Evolutionary conservation across 37 sponge, comb jelly and placozoan genomes (phyloP), one percentile per base, ranked within the genome.

Genomic region (Lycopodina hypogea): DNA sequence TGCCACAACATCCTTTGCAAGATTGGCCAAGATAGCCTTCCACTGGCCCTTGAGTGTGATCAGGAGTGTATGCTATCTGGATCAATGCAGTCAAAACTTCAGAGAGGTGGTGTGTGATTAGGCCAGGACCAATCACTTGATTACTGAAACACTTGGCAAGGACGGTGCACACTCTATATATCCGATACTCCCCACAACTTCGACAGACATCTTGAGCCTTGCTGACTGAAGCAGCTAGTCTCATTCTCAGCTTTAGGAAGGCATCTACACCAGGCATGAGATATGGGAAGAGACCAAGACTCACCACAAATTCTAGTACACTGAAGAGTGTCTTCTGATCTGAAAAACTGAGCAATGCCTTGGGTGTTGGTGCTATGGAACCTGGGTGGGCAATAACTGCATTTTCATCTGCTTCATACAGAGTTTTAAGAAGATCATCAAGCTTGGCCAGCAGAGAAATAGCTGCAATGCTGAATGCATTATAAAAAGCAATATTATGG

Each of bases 231-330:
- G 35, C 75, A 22, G 45, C 66, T 42, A 60, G 73, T 23, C 32
- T 67, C 39, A 83, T 55, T 55, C 68, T 74, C 65, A 78, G 42
- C 36, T 73, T 24, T 37, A 92, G 61, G 15, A 85, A 72, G 22
- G 21, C 36, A n/a, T 74, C 88, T 33, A 87, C 82, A 1, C 89
- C 86, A 33, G 81, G 71, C 38, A 75, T 23, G 18, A 94, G 86
- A 55, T 79, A 85, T 41, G 93, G 93, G 48, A 63, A 77, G 29
- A 88, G 34, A 8, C 95, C 95, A 30, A 94, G 83, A 7, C 39
- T 63, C 26, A 88, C 83, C 48, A 85, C 39, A 45, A 84, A 82
- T 70, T 94, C 92, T 17, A 82, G 28, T 21, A 89, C 38, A 40
- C 58, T 41, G 12, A 45, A 21, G 12, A 87, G 39, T 21, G 40